These are phyloP conservation scores for Parapsyche elsis DNA, from an alignment of 1,140 invertebrate species.

Conservation along the genomic window DNA sequence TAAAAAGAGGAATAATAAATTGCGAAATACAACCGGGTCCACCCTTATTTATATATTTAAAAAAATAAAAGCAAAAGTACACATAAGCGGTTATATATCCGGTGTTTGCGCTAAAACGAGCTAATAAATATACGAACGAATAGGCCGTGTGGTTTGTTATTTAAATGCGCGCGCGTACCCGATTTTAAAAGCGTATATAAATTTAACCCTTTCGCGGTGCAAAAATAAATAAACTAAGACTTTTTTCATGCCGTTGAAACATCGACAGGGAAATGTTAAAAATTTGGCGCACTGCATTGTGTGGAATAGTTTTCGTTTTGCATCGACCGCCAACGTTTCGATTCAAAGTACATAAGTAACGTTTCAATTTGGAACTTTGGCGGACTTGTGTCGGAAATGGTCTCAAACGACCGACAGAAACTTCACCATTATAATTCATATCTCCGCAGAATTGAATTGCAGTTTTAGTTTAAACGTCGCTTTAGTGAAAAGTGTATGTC, in stretches of 20 bases:
- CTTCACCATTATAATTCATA: slow-evolving; percentile 20
- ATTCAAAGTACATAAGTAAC: neutral
- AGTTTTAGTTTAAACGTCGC: neutral
- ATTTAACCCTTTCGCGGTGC: slow-evolving; percentile 11
- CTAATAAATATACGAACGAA: slow-evolving; percentile 26
- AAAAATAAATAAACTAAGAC: neutral
- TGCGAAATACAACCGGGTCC: neutral
- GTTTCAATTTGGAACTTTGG: slow-evolving; percentile 1
- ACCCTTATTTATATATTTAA: slow-evolving; percentile 12
- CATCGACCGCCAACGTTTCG: neutral
- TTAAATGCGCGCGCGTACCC: slow-evolving; percentile 1
- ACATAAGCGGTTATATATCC: neutral
- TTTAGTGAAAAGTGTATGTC: too few relatives aligned
- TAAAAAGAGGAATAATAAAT: slow-evolving; percentile 10
- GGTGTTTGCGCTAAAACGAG: slow-evolving; percentile 17
- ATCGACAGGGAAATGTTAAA: neutral
- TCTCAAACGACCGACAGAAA: neutral
- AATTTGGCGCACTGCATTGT: too few relatives aligned
- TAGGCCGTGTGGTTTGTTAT: slow-evolving; percentile 23
- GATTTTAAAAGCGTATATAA: slow-evolving; percentile 5
- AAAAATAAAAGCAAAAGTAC: neutral
- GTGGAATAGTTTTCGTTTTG: neutral
- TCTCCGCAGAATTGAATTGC: neutral
- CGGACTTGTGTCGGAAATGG: slow-evolving; percentile 7
- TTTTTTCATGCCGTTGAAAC: neutral